Evolutionary conservation across 2,888 invertebrate genomes (phyloP).

Genomic region (Andrena marginata): DNA sequence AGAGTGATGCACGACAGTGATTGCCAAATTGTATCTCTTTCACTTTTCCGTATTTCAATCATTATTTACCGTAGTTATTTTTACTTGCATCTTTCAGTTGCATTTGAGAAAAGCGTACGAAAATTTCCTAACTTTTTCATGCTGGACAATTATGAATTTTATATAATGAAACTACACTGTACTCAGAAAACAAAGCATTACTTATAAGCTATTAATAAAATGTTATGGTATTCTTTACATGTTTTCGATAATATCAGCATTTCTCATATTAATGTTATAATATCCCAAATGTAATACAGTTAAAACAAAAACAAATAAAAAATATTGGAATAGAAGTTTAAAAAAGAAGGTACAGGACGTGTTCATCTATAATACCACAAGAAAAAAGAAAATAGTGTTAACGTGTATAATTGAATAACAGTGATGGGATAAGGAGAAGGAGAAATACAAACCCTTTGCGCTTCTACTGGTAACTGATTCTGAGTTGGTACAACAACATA

Average conservation of each 20-base stretch:
- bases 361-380: not conserved
- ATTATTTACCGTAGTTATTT: not conserved
- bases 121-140: not conserved
- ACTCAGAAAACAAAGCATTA: not conserved
- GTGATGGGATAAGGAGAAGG: not conserved
- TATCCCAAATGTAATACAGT: too few relatives aligned
- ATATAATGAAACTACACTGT: not conserved
- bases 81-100: not conserved
- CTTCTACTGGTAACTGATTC: too few relatives aligned
- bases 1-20: slow-evolving; percentile 37
- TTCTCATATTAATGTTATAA: not conserved
- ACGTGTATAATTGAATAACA: not conserved
- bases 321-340: not conserved
- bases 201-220: not conserved
- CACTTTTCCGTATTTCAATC: not conserved
- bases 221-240: not conserved
- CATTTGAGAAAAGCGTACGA: not conserved
- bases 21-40: slow-evolving; percentile 15
- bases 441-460: not conserved
- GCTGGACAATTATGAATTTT: not conserved
- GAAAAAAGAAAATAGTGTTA: not conserved
- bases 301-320: not conserved
- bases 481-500: too few relatives aligned
- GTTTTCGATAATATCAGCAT: not conserved
- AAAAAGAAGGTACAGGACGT: not conserved